Evolutionary conservation across 2,113 vertebrate genomes (phyloP).

Genomic region (Thomomys bottae): DNA sequence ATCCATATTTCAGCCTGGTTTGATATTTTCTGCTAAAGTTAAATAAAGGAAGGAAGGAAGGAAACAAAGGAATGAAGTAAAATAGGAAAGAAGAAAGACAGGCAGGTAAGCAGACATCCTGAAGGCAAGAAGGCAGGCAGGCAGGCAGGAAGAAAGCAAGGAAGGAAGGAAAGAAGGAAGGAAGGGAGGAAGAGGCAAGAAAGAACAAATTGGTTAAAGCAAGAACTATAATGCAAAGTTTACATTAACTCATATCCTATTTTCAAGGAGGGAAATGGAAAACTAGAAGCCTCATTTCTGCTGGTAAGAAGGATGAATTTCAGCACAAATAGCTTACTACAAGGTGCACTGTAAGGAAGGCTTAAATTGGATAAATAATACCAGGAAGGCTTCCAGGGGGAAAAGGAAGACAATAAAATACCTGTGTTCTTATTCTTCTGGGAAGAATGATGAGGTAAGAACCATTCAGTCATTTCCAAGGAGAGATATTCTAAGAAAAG

Average conservation of each 20-base stretch:
- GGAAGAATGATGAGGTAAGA: background rate
- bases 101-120: background rate
- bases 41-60: background rate
- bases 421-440: background rate
- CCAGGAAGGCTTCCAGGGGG: background rate
- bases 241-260: background rate
- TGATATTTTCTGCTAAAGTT: background rate
- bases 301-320: slow-evolving; percentile 20
- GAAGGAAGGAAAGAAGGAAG: background rate
- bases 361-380: slow-evolving; percentile 17
- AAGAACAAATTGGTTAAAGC: background rate
- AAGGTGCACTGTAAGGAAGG: background rate
- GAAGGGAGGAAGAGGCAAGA: background rate
- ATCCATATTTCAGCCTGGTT: background rate
- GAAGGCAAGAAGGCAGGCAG: background rate
- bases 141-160: background rate
- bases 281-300: background rate
- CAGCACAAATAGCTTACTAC: background rate
- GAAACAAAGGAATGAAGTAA: background rate
- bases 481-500: background rate
- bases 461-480: background rate
- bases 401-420: background rate
- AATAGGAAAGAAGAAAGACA: no score
- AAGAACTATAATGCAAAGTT: background rate
- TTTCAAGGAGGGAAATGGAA: background rate